Conservation (phyloP, 2,888 invertebrate genomes). For the Drosophila eohydei region DNA sequence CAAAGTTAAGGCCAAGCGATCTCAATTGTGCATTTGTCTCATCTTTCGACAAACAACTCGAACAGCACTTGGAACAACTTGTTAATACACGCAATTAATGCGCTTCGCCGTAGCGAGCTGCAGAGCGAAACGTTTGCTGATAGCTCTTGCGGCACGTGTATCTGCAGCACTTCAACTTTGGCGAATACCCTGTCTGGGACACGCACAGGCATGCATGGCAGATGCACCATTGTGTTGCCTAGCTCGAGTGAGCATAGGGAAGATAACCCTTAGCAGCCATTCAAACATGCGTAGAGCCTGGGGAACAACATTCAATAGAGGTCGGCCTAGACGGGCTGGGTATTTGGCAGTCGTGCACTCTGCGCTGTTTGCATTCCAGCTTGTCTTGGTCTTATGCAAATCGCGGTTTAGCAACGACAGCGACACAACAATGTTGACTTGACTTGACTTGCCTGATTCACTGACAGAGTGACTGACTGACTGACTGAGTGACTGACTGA, state of each 20-base stretch:
- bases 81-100: constrained; percentile 52
- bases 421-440: constrained; percentile 44
- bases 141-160: constrained; percentile 45
- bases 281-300: neutral
- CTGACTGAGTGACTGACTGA: constrained; percentile 51
- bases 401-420: constrained; percentile 35
- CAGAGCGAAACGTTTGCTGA: constrained; percentile 20
- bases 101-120: constrained; percentile 27
- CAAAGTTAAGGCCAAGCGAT: constrained; percentile 17
- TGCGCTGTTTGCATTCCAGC: constrained; percentile 3
- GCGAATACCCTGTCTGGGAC: constrained; percentile 32
- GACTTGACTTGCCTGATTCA: constrained; percentile 36
- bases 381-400: constrained; percentile 67
- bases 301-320: neutral
- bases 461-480: constrained; percentile 29
- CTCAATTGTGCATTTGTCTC: constrained; percentile 21
- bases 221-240: no score
- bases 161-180: constrained; percentile 47
- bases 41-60: constrained; percentile 27
- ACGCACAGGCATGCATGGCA: neutral
- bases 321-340: constrained; percentile 4
- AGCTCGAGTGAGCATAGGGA: no score
- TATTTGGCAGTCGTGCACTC: constrained; percentile 15
- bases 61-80: constrained; percentile 8
- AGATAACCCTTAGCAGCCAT: neutral